Evolutionary conservation across 2,888 invertebrate genomes (phyloP).

Genomic region (Eledona agricola): DNA sequence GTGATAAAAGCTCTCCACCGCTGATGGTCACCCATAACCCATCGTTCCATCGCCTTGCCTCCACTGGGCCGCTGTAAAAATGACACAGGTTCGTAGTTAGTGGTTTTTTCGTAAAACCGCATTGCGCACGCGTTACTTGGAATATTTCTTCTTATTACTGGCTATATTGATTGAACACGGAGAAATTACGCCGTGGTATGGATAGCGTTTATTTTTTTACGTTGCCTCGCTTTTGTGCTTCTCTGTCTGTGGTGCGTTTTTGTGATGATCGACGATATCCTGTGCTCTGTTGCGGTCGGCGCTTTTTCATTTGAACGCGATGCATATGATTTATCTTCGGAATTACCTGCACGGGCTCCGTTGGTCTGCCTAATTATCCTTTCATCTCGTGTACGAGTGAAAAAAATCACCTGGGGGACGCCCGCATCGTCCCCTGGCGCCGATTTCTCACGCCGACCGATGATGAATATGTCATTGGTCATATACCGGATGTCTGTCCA

Average conservation of each 20-base stretch:
- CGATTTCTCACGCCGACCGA: constrained; percentile 11
- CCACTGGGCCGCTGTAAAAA: constrained; percentile 43
- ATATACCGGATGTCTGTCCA: constrained; percentile 53
- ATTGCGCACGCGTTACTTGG: constrained; percentile 50
- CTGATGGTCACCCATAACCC: constrained; percentile 17
- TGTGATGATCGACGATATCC: constrained; percentile 46
- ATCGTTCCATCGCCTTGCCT: constrained; percentile 27
- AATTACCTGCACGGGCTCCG: constrained; percentile 33
- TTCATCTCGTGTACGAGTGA: constrained; percentile 18
- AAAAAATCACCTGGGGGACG: constrained; percentile 12
- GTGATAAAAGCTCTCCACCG: constrained; percentile 43
- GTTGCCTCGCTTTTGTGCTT: constrained; percentile 28
- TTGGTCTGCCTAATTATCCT: constrained; percentile 26
- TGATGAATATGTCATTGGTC: constrained; percentile 52
- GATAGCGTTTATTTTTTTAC: constrained; percentile 40
- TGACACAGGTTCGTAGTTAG: constrained; percentile 48
- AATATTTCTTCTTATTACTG: constrained; percentile 48
- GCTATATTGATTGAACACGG: constrained; percentile 53
- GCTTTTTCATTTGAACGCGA: constrained; percentile 33
- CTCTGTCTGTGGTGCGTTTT: constrained; percentile 37
- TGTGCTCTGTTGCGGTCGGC: constrained; percentile 42
- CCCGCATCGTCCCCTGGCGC: constrained; percentile 1
- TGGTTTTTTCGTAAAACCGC: constrained; percentile 49
- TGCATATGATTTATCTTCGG: constrained; percentile 33
- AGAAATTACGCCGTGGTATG: constrained; percentile 43